phyloP scores from a whole-genome alignment of 1,140 invertebrate genomes.

The Bombus ignitus region DNA sequence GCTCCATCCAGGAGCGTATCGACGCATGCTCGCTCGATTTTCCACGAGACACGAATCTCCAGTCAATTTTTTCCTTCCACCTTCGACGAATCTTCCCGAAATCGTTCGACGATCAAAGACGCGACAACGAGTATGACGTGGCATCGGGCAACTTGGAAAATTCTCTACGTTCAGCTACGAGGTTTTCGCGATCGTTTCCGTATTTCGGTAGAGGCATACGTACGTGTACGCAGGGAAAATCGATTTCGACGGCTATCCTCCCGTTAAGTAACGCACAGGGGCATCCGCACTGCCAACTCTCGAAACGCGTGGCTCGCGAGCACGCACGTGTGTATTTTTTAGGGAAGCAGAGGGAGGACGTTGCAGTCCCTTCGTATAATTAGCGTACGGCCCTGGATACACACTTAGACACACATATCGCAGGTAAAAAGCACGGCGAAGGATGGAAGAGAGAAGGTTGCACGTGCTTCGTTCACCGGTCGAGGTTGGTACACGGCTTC shows the following conservation, averaged over 20 bases:
- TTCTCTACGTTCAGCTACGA: neutral
- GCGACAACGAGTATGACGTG: too few relatives aligned
- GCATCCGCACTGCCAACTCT: neutral
- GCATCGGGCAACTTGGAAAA: too few relatives aligned
- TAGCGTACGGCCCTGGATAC: conserved; percentile 43
- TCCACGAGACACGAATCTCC: neutral
- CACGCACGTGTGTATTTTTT: neutral
- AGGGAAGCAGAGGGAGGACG: neutral
- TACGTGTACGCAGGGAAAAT: neutral
- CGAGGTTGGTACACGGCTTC: conserved; percentile 63
- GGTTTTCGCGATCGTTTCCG: too few relatives aligned
- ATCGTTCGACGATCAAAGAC: too few relatives aligned
- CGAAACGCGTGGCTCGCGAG: neutral
- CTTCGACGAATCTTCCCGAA: too few relatives aligned
- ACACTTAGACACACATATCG: conserved; percentile 30
- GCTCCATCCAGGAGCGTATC: conserved; percentile 39
- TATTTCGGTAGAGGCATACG: too few relatives aligned
- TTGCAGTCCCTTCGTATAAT: conserved; percentile 32
- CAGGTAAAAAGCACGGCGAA: conserved; percentile 59
- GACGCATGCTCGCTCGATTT: conserved; percentile 13
- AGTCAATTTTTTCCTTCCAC: too few relatives aligned
- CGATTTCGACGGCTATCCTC: neutral
- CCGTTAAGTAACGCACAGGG: neutral
- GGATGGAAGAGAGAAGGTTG: conserved; percentile 50
- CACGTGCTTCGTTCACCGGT: conserved; percentile 62